These are phyloP conservation scores for Thereva nobilitata DNA, from an alignment of 2,888 invertebrate species.

Conservation along the genomic window DNA sequence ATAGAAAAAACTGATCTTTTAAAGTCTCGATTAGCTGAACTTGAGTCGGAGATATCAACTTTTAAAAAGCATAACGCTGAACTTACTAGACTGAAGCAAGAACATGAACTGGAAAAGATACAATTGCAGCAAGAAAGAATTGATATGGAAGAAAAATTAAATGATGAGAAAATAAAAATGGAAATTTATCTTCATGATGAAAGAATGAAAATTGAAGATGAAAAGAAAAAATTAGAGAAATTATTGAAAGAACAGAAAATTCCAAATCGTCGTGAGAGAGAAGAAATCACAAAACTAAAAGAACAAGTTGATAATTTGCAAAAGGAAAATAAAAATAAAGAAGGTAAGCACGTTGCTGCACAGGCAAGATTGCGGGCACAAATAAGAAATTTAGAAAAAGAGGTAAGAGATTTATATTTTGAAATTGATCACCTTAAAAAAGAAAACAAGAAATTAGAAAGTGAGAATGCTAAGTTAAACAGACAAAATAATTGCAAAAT, in stretches of 20 bases:
- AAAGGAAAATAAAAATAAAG: slow-evolving; percentile 72
- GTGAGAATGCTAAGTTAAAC: slow-evolving; percentile 63
- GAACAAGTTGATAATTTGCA: slow-evolving; percentile 68
- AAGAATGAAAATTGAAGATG: slow-evolving; percentile 68
- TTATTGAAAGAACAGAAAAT: slow-evolving; percentile 71
- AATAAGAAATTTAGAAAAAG: slow-evolving; percentile 72
- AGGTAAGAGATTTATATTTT: slow-evolving; percentile 66
- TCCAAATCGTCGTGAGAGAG: slow-evolving; percentile 70
- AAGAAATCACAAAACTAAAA: slow-evolving; percentile 68
- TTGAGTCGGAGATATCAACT: slow-evolving; percentile 67
- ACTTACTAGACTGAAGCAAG: slow-evolving; percentile 63
- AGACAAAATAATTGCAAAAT: slow-evolving; percentile 72
- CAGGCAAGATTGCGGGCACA: slow-evolving; percentile 76
- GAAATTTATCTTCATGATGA: slow-evolving; percentile 72
- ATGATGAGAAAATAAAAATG: slow-evolving; percentile 68
- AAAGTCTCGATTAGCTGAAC: slow-evolving; percentile 65
- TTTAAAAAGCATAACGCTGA: slow-evolving; percentile 62
- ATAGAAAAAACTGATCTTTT: slow-evolving; percentile 61
- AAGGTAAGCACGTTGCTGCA: slow-evolving; percentile 71
- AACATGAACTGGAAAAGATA: slow-evolving; percentile 66
- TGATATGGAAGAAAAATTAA: slow-evolving; percentile 63
- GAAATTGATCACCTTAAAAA: slow-evolving; percentile 71
- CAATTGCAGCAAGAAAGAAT: slow-evolving; percentile 67
- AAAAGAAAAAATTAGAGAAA: slow-evolving; percentile 67
- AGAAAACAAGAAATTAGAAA: slow-evolving; percentile 67